Evolutionary conservation across 2,113 vertebrate species (phyloP).

Genomic region (Bolborhynchus lineola): DNA sequence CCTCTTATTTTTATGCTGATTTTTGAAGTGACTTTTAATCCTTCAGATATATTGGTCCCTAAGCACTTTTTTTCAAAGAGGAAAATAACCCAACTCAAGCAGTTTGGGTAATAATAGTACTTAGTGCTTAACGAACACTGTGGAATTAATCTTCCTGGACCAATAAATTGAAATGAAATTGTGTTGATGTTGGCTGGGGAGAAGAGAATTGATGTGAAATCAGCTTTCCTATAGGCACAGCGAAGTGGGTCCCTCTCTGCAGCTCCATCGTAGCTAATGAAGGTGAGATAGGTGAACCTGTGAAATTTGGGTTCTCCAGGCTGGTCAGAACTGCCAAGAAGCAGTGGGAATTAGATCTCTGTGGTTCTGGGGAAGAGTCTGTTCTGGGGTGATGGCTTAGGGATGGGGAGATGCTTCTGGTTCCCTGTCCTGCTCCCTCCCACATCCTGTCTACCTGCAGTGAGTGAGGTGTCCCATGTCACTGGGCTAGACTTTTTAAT

Average conservation of each 20-base stretch:
- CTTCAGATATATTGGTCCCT: not conserved
- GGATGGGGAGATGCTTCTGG: not conserved
- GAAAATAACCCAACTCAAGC: not conserved
- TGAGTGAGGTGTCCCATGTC: accelerated
- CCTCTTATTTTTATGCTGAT: slow-evolving; percentile 16
- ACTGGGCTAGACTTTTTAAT: not conserved
- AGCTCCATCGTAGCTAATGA: not conserved
- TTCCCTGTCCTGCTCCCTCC: not conserved
- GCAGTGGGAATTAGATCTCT: too few species aligned
- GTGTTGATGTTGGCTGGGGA: not conserved
- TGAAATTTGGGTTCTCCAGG: not conserved
- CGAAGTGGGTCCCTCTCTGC: not conserved
- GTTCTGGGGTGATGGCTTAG: too few species aligned
- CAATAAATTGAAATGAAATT: not conserved
- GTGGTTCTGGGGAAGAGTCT: not conserved
- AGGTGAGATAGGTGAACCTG: not conserved
- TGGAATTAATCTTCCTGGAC: slow-evolving; percentile 19
- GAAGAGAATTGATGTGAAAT: not conserved
- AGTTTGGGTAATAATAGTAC: slow-evolving; percentile 15
- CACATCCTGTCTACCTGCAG: not conserved
- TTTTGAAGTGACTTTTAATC: slow-evolving; percentile 46
- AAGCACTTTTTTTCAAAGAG: not conserved
- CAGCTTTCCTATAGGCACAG: not conserved
- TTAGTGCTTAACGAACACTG: not conserved
- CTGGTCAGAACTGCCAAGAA: not conserved